Base-by-base conservation (phyloP, 2,113 vertebrate species). In the Trinectes maculatus region DNA sequence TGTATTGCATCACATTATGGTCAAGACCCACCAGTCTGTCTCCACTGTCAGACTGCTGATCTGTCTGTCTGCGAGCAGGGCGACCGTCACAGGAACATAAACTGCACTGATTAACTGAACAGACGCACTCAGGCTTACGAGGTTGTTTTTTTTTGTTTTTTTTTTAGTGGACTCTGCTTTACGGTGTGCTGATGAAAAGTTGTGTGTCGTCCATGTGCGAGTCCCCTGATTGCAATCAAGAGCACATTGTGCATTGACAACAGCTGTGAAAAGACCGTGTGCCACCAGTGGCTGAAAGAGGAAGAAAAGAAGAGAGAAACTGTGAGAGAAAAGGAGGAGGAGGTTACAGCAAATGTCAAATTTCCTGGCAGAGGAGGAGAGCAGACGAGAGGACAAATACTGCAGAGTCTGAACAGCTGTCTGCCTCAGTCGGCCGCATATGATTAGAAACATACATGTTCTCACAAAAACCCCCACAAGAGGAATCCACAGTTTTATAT, bases 391-490 rank as follows among this genome's bases (percentile, higher is more conserved):
- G 34, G 70, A 77, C 61, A 74, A 79, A 83, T 22, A 64, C 19
- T 54, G 73, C 19, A 63, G 70, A 84, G 77, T 74, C 64, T 66
- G 67, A 82, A 33, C 68, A 79, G 60, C 62, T 82, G 84, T 71
- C 77, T 77, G 75, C 51, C 42, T 77, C 55, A 21, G 39, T 58
- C 53, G 49, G 46, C 28, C 22, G 39, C 48, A 9, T 34, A 60
- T 70, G 22, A 75, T 78, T 71, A 33, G 39, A 77, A 60, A 77
- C 76, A 71, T 40, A 15, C 55, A 47, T 40, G 59, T 44, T 59
- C 56, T 58, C 26, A 76, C n/a, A 19, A 15, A 22, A 22, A 7
- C 5, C 2, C 6, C 42, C 2, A 9, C 44, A 34, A 58, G 4
- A 40, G 12, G 3, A 55, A 65, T 29, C 19, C 19, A 29, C 11